A percentile compares a stretch with the other conserved stretches of the same genome.
Evolutionary conservation across 2,113 vertebrate species (phyloP).

Genomic region (Craseonycteris thonglongyai): DNA sequence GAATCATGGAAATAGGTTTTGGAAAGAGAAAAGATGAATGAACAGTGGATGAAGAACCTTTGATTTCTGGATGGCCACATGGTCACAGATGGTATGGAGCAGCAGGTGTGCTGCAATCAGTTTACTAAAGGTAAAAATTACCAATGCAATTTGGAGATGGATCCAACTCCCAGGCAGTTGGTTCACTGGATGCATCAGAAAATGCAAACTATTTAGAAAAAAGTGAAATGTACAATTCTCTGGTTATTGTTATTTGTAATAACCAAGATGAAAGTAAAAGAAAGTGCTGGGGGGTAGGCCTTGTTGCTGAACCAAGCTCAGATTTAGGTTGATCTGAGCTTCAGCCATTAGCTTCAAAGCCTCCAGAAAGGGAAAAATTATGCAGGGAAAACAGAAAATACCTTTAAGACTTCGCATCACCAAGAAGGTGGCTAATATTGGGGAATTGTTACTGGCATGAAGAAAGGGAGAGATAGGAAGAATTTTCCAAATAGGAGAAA

Average conservation of each 20-base stretch:
- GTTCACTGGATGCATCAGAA: not conserved
- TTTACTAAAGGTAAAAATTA: not conserved
- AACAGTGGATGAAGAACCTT: not conserved
- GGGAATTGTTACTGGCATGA: too few species aligned
- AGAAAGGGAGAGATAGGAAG: too few species aligned
- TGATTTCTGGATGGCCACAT: not conserved
- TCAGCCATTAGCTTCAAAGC: not conserved
- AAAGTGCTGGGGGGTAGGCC: not conserved
- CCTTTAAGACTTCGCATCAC: not conserved
- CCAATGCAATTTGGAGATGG: not conserved
- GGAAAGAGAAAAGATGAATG: not conserved
- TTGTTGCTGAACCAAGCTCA: not conserved
- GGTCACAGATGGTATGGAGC: not conserved
- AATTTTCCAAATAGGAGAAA: too few species aligned
- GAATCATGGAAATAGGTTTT: not conserved
- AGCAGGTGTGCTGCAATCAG: not conserved
- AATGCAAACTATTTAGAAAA: not conserved
- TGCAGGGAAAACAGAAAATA: not conserved
- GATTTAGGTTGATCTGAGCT: not conserved
- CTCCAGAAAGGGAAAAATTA: not conserved
- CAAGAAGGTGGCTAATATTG: not conserved
- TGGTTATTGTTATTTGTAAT: not conserved
- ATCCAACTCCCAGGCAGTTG: not conserved
- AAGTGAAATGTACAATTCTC: not conserved
- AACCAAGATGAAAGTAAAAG: not conserved